phyloP scores from a whole-genome alignment of 2,797 vertebrate genomes.

The Sebastes kiyomatsui region DNA sequence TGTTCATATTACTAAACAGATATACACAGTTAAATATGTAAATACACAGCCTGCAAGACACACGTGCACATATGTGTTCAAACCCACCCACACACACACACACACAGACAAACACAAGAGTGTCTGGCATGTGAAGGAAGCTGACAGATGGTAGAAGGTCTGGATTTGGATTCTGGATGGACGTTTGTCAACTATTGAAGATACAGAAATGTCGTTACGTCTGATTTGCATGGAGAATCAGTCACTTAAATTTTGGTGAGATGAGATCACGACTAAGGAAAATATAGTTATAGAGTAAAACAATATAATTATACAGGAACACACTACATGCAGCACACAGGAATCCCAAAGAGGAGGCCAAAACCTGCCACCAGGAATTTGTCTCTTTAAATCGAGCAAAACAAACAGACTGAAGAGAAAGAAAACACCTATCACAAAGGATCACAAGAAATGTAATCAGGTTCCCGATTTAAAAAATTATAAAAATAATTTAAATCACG shows the following conservation, averaged over 20 bases:
- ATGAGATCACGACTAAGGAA: constrained; percentile 30
- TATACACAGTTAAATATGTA: constrained; percentile 20
- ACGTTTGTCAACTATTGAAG: constrained; percentile 37
- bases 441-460: constrained; percentile 4
- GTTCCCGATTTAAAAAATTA: neutral
- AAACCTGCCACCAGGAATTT: constrained; percentile 35
- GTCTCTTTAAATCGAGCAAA: constrained; percentile 22
- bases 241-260: constrained; percentile 4
- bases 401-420: constrained; percentile 1
- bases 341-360: constrained; percentile 11
- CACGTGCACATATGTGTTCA: constrained; percentile 39
- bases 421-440: neutral
- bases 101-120: constrained; percentile 19
- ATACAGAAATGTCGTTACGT: constrained; percentile 29
- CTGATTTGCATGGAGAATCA: constrained; percentile 40
- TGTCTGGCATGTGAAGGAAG: constrained; percentile 44
- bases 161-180: constrained; percentile 42
- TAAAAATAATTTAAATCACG: neutral
- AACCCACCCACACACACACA: constrained; percentile 11
- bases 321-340: neutral
- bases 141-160: constrained; percentile 67
- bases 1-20: constrained; percentile 16
- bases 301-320: constrained; percentile 36
- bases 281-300: constrained; percentile 53
- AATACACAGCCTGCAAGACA: constrained; percentile 34